A percentile compares a stretch with the other conserved stretches of the same genome.
phyloP scores from a whole-genome alignment of 2,113 vertebrate species.

The Labeo rohita region DNA sequence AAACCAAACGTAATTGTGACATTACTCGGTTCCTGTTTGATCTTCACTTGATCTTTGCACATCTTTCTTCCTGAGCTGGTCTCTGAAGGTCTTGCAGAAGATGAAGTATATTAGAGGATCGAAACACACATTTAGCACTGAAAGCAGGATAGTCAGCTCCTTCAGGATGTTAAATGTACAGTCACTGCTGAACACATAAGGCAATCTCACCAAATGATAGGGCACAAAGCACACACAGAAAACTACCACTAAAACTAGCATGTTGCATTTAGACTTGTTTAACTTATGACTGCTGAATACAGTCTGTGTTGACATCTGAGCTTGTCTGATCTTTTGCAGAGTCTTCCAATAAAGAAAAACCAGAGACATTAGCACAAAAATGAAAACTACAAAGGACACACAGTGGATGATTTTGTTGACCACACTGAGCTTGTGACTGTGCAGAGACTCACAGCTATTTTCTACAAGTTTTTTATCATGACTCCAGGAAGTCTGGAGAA shows the following conservation, averaged over 20 bases:
- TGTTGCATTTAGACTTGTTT: slow-evolving; percentile 68
- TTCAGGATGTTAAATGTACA: slow-evolving; percentile 66
- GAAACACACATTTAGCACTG: slow-evolving; percentile 72
- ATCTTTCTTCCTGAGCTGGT: slow-evolving; percentile 48
- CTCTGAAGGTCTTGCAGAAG: slow-evolving; percentile 70
- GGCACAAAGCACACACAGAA: slow-evolving; percentile 78
- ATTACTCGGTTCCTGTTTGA: not conserved
- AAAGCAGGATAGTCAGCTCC: slow-evolving; percentile 66
- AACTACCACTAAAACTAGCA: slow-evolving; percentile 67
- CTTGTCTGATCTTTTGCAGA: slow-evolving; percentile 54
- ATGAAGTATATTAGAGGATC: slow-evolving; percentile 76
- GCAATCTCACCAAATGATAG: slow-evolving; percentile 73
- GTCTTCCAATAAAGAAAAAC: slow-evolving; percentile 67
- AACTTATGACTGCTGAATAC: slow-evolving; percentile 50
- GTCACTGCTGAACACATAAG: slow-evolving; percentile 59
- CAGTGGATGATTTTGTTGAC: slow-evolving; percentile 62
- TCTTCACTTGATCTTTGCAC: not conserved
- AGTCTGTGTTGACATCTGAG: slow-evolving; percentile 27
- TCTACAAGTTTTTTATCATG: rapidly evolving
- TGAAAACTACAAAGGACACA: slow-evolving; percentile 57
- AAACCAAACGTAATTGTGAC: too few species aligned
- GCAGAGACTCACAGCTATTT: slow-evolving; percentile 52
- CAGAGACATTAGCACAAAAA: slow-evolving; percentile 63
- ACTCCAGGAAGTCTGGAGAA: not conserved
- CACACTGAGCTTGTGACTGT: not conserved